Conservation (phyloP, 2,888 invertebrate genomes). For the Hyposoter didymator region DNA sequence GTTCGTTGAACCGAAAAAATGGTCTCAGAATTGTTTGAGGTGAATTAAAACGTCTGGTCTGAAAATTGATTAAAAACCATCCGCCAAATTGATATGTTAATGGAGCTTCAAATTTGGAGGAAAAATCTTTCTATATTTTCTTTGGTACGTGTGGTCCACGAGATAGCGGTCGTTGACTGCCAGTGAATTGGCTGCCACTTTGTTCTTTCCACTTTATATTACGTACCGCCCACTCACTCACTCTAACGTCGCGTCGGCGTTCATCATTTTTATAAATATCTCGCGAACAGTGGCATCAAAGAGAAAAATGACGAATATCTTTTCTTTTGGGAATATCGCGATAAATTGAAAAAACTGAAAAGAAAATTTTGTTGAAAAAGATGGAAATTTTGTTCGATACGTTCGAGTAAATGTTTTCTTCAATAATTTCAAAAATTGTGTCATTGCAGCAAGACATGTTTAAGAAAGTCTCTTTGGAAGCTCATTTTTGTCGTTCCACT, state of each 20-base stretch:
- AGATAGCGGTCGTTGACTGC: neutral
- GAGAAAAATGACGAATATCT: neutral
- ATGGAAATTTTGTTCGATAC: too few species aligned
- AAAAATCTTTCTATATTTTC: neutral
- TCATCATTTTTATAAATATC: neutral
- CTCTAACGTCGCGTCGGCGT: neutral
- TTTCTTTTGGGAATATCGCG: neutral
- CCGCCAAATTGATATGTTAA: neutral
- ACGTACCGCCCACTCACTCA: neutral
- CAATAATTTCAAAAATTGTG: too few species aligned
- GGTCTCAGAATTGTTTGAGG: neutral
- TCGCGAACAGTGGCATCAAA: neutral
- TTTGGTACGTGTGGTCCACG: neutral
- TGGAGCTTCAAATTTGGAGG: neutral
- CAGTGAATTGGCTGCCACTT: neutral
- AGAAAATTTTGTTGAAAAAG: too few species aligned
- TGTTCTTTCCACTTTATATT: neutral
- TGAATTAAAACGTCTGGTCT: neutral
- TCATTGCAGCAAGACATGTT: too few species aligned
- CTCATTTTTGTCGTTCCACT: too few species aligned
- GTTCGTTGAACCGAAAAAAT: neutral
- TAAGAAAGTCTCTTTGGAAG: too few species aligned
- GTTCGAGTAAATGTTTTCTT: too few species aligned
- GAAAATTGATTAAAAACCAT: neutral
- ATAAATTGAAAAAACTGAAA: conserved; percentile 3